Evolutionary conservation across 2,888 invertebrate species (phyloP), one percentile per base, ranked within the genome.

Genomic region (Lasius platythorax): DNA sequence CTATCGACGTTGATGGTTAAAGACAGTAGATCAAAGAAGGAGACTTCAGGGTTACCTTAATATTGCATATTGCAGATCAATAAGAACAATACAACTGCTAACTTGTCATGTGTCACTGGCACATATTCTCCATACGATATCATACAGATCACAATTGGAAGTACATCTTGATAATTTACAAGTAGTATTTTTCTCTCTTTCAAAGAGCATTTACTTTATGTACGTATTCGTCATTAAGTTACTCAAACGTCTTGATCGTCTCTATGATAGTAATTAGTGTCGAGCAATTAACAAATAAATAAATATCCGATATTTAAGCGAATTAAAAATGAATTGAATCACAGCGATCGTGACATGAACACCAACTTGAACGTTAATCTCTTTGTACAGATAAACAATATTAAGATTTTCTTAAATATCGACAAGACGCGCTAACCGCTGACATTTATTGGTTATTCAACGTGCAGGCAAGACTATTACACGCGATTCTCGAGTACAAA

Each of bases 1-100:
- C 3, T 28, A 50, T 18, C 37, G 40, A 28, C 28, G 33, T 74
- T 40, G 30, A n/a, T 28, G 12, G 33, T 3, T 73, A 23, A 81
- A 63, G 33, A 11, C 12, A 1, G 4, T 37, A 61, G 43, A 70
- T 37, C 23, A 46, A 46, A 63, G 61, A 11, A 30, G 9, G 40
- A 23, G 6, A 8, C 15, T 46, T 61, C 12, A 18, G 3, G 5
- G 37, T 8, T 58, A 30, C 6, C 53, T 82, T 56, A 76, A 83
- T 85, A 73, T 33, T 82, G 37, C 28, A 75, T 18, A 53, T 30
- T 75, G 2, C 33, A 53, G 63, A 75, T 85, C 84, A 37, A 85
- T 85, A 75, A 37, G 9, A 33, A 40, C 9, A 46, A 43, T 74
- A 63, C 68, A 56, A 28, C 23, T 46, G 11, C 28, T 79, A 23